These are phyloP conservation scores for Mirounga angustirostris DNA, from an alignment of 2,113 vertebrate genomes.

Conservation along the genomic window DNA sequence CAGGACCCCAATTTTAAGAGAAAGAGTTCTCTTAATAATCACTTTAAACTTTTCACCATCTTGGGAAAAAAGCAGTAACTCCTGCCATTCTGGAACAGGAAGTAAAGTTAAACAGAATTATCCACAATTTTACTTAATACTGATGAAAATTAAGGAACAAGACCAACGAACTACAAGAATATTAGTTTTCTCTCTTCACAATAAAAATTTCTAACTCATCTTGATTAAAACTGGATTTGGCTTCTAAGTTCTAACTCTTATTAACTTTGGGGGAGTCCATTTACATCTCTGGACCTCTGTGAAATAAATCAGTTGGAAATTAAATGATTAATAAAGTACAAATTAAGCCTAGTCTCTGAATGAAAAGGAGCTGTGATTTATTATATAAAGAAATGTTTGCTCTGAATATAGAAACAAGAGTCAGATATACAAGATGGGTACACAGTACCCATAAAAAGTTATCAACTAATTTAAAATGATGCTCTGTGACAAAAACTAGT, in stretches of 20 bases:
- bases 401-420: conserved; percentile 15
- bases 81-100: background rate
- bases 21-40: background rate
- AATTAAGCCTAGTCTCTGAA: background rate
- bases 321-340: background rate
- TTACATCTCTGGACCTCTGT: background rate
- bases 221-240: background rate
- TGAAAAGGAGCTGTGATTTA: background rate
- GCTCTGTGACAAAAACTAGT: background rate
- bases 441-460: background rate
- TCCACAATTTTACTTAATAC: conserved; percentile 6
- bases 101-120: background rate
- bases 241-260: background rate
- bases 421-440: background rate
- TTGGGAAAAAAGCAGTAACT: background rate
- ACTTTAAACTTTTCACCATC: background rate
- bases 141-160: background rate
- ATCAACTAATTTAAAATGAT: background rate
- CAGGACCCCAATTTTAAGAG: background rate
- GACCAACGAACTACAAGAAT: background rate
- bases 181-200: background rate
- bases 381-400: background rate
- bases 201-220: background rate
- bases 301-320: background rate
- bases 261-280: background rate